These are phyloP conservation scores for Coccyzus lansbergi DNA, from an alignment of 2,797 vertebrate species.

Conservation along the genomic window DNA sequence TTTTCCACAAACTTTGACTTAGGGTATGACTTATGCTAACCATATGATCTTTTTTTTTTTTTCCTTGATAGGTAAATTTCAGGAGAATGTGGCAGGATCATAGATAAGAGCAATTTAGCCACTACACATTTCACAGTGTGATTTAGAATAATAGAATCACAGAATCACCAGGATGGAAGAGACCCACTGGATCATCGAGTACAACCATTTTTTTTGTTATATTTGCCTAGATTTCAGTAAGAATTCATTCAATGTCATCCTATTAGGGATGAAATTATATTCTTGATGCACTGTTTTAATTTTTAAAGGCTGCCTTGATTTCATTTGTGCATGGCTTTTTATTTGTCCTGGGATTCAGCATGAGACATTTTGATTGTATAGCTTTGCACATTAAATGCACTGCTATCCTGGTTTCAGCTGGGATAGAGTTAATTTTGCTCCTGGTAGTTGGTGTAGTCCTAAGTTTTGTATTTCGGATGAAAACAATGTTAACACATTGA, in stretches of 20 bases:
- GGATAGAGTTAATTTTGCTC: no score
- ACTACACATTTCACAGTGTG: not conserved
- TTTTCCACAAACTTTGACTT: not conserved
- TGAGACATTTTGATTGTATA: slow-evolving; percentile 12
- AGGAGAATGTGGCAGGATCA: not conserved
- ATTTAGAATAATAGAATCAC: no score
- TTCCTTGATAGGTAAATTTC: not conserved
- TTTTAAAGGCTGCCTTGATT: not conserved
- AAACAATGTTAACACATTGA: no score
- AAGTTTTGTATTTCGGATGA: no score
- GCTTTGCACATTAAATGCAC: slow-evolving; percentile 24
- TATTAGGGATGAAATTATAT: slow-evolving; percentile 3
- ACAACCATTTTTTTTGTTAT: no score
- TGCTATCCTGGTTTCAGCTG: not conserved
- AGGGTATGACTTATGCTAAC: not conserved
- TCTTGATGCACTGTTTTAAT: not conserved
- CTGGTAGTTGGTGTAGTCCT: no score
- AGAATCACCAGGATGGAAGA: no score
- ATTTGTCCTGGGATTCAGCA: not conserved
- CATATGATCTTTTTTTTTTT: not conserved
- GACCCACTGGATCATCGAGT: no score
- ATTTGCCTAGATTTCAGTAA: not conserved
- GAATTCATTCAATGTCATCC: not conserved
- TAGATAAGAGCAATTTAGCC: not conserved
- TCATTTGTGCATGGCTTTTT: not conserved